Conservation (phyloP, 2,113 vertebrate species). For the Alexandromys fortis region DNA sequence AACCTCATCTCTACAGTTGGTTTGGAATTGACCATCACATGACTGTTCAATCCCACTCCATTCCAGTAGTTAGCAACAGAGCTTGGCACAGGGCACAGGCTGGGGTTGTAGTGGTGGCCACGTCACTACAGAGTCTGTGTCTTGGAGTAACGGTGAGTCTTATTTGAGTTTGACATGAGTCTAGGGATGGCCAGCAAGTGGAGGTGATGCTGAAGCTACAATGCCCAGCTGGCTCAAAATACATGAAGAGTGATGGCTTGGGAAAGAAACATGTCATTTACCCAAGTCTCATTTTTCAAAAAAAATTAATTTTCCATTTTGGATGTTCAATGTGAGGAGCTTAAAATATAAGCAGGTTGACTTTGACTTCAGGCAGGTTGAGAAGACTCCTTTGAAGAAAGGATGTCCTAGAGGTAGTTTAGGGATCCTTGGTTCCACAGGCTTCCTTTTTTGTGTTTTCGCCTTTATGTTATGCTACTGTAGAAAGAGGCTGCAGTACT, state of each 20-base stretch:
- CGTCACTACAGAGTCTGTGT: not conserved
- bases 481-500: not conserved
- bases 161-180: not conserved
- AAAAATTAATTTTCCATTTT: not conserved
- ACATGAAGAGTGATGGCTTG: not conserved
- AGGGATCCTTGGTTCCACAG: conserved; percentile 3
- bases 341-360: conserved; percentile 12
- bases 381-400: conserved; percentile 32
- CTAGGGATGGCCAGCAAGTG: not conserved
- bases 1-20: not conserved
- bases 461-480: not conserved
- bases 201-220: not conserved
- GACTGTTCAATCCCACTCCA: not conserved
- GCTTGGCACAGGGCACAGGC: not conserved
- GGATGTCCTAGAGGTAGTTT: not conserved
- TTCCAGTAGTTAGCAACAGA: not conserved
- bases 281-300: not conserved
- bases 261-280: not conserved
- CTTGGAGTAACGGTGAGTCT: not conserved
- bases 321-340: conserved; percentile 48
- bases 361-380: conserved; percentile 2
- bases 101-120: not conserved
- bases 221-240: not conserved
- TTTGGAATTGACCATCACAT: not conserved
- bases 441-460: not conserved